Conservation (phyloP, 2,797 vertebrate species). For the Enteromius argenteus region DNA sequence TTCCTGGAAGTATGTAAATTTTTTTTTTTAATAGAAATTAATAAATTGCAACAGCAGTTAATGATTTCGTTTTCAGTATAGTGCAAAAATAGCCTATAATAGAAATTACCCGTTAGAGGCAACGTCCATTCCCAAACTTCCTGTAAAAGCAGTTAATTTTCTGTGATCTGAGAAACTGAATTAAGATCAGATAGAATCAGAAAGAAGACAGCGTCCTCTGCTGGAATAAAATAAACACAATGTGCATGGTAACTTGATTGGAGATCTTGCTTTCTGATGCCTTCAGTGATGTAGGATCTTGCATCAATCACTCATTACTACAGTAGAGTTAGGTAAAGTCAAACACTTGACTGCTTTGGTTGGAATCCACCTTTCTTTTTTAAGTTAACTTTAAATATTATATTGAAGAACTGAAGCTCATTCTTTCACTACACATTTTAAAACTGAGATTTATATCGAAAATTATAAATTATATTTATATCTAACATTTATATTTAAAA, state of each 20-base stretch:
- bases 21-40: neutral
- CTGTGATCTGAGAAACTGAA: neutral
- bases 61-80: neutral
- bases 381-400: no score
- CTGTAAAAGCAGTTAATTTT: neutral
- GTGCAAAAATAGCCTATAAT: neutral
- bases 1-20: no score
- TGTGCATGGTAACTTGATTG: neutral
- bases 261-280: neutral
- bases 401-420: neutral
- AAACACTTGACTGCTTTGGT: neutral
- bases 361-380: neutral
- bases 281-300: neutral
- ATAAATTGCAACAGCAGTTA: neutral
- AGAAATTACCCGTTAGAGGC: neutral
- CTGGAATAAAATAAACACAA: neutral
- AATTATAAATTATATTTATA: no score
- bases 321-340: neutral
- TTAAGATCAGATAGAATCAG: neutral
- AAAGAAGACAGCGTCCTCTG: neutral
- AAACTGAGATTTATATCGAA: neutral
- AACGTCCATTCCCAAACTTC: neutral
- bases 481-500: no score
- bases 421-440: neutral
- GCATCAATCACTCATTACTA: neutral